Evolutionary conservation across 2,797 vertebrate genomes (phyloP).

Genomic region (Thunnus albacares): DNA sequence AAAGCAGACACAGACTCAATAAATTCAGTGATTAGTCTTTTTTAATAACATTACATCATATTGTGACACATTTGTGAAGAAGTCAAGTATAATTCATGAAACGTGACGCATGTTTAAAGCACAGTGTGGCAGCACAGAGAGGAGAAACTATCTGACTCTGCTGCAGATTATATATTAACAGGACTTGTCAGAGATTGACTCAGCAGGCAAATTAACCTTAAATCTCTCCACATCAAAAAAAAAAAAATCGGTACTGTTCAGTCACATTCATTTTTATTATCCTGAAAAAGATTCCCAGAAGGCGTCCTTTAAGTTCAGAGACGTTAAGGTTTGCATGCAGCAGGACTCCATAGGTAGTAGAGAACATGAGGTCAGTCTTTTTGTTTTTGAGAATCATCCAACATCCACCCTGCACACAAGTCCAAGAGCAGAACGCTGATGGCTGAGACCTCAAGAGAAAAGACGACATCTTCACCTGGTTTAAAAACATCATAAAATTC

Average conservation of each 20-base stretch:
- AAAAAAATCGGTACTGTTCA: not conserved
- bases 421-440: not conserved
- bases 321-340: not conserved
- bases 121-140: not conserved
- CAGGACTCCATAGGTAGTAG: not conserved
- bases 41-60: conserved; percentile 46
- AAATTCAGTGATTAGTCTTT: conserved; percentile 37
- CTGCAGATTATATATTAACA: not conserved
- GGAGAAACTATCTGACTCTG: not conserved
- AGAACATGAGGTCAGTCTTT: not conserved
- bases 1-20: not conserved
- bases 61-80: conserved; percentile 33
- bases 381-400: not conserved
- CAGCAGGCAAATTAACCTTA: not conserved
- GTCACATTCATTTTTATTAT: conserved; percentile 1
- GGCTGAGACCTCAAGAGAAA: not conserved
- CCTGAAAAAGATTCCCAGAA: not conserved
- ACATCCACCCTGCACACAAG: not conserved
- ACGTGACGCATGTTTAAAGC: not conserved
- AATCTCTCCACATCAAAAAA: not conserved
- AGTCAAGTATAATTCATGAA: conserved; percentile 4
- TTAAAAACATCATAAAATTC: not conserved
- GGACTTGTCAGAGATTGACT: rapidly evolving
- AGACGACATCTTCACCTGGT: not conserved
- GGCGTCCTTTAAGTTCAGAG: not conserved